Base-by-base conservation (phyloP, 1,140 invertebrate species). In the Drosophila pachea region DNA sequence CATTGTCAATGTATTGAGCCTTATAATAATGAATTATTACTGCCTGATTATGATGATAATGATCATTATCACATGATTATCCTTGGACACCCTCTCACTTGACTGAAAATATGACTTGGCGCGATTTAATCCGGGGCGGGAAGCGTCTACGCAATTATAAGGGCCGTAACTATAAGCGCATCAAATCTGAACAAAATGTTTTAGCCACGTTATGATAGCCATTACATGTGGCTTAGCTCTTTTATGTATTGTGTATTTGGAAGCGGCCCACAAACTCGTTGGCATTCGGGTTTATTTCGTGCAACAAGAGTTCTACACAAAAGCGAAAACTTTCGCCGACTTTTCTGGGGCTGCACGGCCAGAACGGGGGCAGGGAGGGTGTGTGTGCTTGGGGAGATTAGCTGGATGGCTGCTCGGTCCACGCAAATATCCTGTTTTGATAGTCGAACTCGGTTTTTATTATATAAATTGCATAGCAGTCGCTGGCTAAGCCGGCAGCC, bases 371-470 rank as follows among this genome's bases (percentile, higher is more conserved):
- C 7, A 9, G 9, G 12, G 12, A 9, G 9, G 38, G 42, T 38
- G 36, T 45, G 22, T 3, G 5, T 32, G 33, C 11, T 4, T 4
- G 16, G 33, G 7, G 7, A 31, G 33, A 40, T 38, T 42, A 36
- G 50, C 22, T 45, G 42, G 58, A 45, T 9, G 22, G 47, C 40
- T 31, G 52, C 12, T 43, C 36, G 55, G 50, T 50, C 50, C 64
- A 67, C 60, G 43, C 64, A 78, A 83, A 86, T 82, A 86, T 84
- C 76, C 79, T 84, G 79, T 69, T 54, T 60, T 66, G 81, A 84
- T 76, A 74, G 76, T 64, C 73, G 56, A 79, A 79, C 66, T 64
- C 68, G 63, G 53, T 68, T 74, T 70, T 70, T 73, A 84, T 83
- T 76, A 86, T 84, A 76, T 79, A 86, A 79, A 79, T 76, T 83